Evolutionary conservation across 2,888 invertebrate species (phyloP).

Genomic region (Cynaeus angustus): DNA sequence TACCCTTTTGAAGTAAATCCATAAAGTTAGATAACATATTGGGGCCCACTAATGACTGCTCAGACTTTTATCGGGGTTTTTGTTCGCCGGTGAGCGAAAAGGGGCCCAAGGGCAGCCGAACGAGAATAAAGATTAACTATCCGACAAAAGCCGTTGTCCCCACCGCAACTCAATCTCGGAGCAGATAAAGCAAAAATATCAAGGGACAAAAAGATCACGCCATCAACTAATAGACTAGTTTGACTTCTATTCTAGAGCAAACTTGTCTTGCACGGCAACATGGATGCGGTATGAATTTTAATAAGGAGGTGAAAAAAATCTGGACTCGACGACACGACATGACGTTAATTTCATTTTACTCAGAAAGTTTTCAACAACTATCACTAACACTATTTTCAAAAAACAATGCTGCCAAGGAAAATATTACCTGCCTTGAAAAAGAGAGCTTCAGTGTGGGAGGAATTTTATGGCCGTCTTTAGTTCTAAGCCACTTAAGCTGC

Average conservation of each 20-base stretch:
- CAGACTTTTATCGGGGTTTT: constrained; percentile 53
- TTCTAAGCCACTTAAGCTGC: constrained; percentile 16
- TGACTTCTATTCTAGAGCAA: constrained; percentile 11
- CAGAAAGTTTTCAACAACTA: constrained; percentile 5
- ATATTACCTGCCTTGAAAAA: constrained; percentile 12
- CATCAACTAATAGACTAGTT: constrained; percentile 37
- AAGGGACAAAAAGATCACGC: constrained; percentile 55
- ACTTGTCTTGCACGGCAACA: constrained; percentile 13
- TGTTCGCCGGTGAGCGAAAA: constrained; percentile 49
- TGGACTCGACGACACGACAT: not conserved
- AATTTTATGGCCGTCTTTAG: constrained; percentile 5
- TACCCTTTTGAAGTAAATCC: constrained; percentile 52
- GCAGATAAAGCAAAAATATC: constrained; percentile 63
- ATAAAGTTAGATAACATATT: constrained; percentile 54
- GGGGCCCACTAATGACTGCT: constrained; percentile 53
- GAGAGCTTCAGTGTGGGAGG: not conserved
- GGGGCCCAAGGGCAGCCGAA: constrained; percentile 49
- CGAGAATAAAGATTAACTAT: constrained; percentile 62
- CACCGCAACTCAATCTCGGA: constrained; percentile 61
- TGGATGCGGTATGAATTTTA: constrained; percentile 26
- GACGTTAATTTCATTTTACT: constrained; percentile 18
- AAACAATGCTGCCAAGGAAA: constrained; percentile 1
- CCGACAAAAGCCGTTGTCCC: constrained; percentile 61
- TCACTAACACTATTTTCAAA: not conserved
- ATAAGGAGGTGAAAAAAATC: not conserved